Base-by-base conservation (phyloP, 1,140 invertebrate genomes). In the Psilanteris sp. region DNA sequence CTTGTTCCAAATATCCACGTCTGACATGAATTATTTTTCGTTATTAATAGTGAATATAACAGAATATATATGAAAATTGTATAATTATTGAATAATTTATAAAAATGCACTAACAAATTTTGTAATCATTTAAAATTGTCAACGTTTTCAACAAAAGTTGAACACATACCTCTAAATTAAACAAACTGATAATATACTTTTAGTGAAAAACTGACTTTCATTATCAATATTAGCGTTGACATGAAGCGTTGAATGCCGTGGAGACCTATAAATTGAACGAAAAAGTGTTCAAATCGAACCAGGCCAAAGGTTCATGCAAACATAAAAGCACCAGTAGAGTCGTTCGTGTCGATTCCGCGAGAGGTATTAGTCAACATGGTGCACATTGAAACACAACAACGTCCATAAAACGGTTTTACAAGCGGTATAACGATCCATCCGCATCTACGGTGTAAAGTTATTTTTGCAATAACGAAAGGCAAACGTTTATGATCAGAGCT, bases 341-440 rank as follows among this genome's bases (percentile, higher is more conserved):
- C 24, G 34, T 39, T 50, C 55, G 55, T 22, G 62, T 61, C 34
- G 32, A 14, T 18, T 29, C 29, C 24, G 8, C 24, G 15, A 7
- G 14, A 14, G 48, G 54, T 67, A 55, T 75, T 75, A 75, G 64
- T 64, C 29, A 59, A 54, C 54, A 27, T 31, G 46, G 16, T 10
- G 44, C 14, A 48, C 32, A 66, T 59, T 66, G 44, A 71, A 77
- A 77, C 59, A 46, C 32, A 67, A 66, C 57, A 61, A 48, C 61
- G 29, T 55, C 61, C 50, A 77, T 77, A 71, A 71, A 76, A 67
- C 54, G 14, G 31, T 73, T 77, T 78, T 70, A 73, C 62, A 64
- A 66, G 55, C 70, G 27, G 13, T 54, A 44, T 68, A 77, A 77
- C 74, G 67, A 72, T 71, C 43, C 31, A 4, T 3, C 14, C 37